A percentile compares a stretch with the other conserved stretches of the same genome.
Evolutionary conservation across 1,140 invertebrate genomes (phyloP).

Genomic region (Drosophila subobscura): DNA sequence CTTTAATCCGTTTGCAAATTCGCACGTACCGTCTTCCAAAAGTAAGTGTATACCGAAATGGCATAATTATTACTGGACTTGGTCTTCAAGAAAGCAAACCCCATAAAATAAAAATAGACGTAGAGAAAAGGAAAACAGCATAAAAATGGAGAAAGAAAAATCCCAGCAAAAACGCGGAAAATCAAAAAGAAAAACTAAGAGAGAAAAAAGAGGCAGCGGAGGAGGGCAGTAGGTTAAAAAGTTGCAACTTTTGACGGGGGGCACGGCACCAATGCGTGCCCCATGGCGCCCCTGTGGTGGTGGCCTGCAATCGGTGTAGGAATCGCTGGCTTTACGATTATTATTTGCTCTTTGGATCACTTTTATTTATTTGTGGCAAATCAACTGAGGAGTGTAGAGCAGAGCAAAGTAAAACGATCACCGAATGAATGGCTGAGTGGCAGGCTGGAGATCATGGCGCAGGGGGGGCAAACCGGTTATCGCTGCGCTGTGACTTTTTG

Average conservation of each 20-base stretch:
- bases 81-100: slow-evolving; percentile 18
- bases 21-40: neutral
- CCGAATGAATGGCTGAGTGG: slow-evolving; percentile 4
- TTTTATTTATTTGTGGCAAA: slow-evolving; percentile 41
- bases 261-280: slow-evolving; percentile 35
- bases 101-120: too few species aligned
- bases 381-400: too few species aligned
- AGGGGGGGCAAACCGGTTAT: slow-evolving; percentile 61
- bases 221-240: too few species aligned
- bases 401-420: too few species aligned
- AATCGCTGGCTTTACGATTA: too few species aligned
- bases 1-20: neutral
- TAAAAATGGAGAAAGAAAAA: neutral
- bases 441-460: slow-evolving; percentile 26
- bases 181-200: slow-evolving; percentile 31
- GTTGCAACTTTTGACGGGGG: too few species aligned
- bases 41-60: slow-evolving; percentile 33
- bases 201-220: too few species aligned
- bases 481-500: slow-evolving; percentile 21
- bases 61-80: slow-evolving; percentile 49
- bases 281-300: slow-evolving; percentile 30
- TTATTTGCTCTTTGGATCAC: slow-evolving; percentile 6
- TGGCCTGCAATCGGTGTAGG: slow-evolving; percentile 49
- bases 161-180: slow-evolving; percentile 10
- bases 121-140: neutral